Evolutionary conservation across 2,888 invertebrate species (phyloP), one percentile per base, ranked within the genome.

Genomic region (Nemoura dubitans): DNA sequence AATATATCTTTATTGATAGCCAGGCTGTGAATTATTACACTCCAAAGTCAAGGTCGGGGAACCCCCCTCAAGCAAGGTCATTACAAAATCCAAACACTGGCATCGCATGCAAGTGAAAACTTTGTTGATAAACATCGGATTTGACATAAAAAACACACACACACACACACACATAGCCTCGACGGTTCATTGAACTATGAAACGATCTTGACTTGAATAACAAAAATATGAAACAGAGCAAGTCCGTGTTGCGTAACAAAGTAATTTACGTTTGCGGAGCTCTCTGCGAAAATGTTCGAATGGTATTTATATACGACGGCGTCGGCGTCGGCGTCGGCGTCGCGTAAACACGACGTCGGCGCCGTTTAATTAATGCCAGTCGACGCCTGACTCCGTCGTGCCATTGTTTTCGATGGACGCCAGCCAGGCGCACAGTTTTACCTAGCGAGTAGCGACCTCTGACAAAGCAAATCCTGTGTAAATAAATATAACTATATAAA

Each of bases 101-200:
- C 3, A 78, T 78, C 3, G 59, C 85, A 87, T 85, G 85, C 76
- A 76, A 85, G 80, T 85, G 80, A 85, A 85, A 87, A 85, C 80
- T 87, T 80, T 87, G 86, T 87, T 87, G 85, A 87, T 87, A 87
- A 87, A 87, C 86, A 59, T 59, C 59, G 42, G 59, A 85, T 81
- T 59, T 59, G 84, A 84, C 76, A 83, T 59, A 84, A 84, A 84
- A 84, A 84, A 84, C 26, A 16, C n/a, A n/a, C n/a, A n/a, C n/a
- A n/a, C n/a, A n/a, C n/a, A n/a, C n/a, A n/a, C n/a, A n/a, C n/a
- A n/a, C n/a, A n/a, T n/a, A 42, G 6, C 7, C 42, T 25, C 83
- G 59, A 43, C 30, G 81, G 78, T 81, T 81, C 29, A 81, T 27
- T 30, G 81, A 81, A 30, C 81, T 81, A 81, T 21, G 81, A 29